phyloP scores from a whole-genome alignment of 2,888 invertebrate genomes.

The Ormia ochracea region DNA sequence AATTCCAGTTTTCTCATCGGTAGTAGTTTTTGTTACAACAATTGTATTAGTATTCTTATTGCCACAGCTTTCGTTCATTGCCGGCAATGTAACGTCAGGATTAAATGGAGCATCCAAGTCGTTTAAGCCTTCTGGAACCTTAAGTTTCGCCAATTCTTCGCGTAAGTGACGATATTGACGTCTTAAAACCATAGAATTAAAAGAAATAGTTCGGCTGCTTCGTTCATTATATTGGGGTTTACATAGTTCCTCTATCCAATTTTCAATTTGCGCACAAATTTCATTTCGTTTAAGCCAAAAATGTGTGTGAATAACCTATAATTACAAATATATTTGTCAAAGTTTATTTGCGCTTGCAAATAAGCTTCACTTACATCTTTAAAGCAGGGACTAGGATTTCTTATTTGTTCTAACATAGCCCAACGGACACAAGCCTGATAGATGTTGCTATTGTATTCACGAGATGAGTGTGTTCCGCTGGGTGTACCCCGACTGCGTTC shows the following conservation, averaged over 20 bases:
- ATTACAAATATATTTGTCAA: neutral
- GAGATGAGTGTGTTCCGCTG: conserved; percentile 90
- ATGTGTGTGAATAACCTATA: conserved; percentile 91
- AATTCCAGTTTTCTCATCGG: neutral
- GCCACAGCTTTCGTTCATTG: conserved; percentile 67
- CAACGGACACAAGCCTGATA: conserved; percentile 95
- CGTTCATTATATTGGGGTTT: conserved; percentile 85
- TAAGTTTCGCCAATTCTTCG: conserved; percentile 90
- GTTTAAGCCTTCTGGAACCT: conserved; percentile 86
- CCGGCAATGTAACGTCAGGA: conserved; percentile 72
- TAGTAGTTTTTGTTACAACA: conserved; percentile 62
- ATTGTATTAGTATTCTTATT: conserved; percentile 57
- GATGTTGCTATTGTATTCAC: conserved; percentile 96
- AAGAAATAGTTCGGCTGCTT: conserved; percentile 85
- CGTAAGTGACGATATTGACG: conserved; percentile 89
- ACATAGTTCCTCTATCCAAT: conserved; percentile 93
- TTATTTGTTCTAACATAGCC: conserved; percentile 96
- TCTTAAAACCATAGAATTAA: conserved; percentile 86
- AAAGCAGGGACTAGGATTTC: conserved; percentile 93
- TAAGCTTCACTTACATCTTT: conserved; percentile 82
- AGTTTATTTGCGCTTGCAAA: neutral
- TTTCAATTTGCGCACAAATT: conserved; percentile 91
- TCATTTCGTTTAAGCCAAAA: conserved; percentile 96
- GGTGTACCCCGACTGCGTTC: conserved; percentile 93
- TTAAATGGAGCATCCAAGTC: conserved; percentile 82